phyloP scores from a whole-genome alignment of 2,888 invertebrate genomes.

The Rhagonycha lutea region DNA sequence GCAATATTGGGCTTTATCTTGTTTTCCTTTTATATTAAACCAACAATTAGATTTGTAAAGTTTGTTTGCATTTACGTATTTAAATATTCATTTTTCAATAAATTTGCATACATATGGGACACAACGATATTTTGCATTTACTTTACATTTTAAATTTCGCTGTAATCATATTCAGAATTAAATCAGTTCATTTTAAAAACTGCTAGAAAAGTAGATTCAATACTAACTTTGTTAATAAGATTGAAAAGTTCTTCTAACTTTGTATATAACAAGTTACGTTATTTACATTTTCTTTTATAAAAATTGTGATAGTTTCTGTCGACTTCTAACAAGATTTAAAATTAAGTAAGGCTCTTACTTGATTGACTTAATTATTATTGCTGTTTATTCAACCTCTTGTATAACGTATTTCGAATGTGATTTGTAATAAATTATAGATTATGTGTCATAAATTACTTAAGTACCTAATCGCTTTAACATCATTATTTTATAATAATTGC shows the following conservation, averaged over 20 bases:
- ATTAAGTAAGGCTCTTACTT: slow-evolving; percentile 6
- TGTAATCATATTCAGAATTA: slow-evolving; percentile 58
- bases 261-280: slow-evolving; percentile 32
- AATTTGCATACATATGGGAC: slow-evolving; percentile 58
- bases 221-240: slow-evolving; percentile 52
- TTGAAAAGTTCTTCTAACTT: slow-evolving; percentile 46
- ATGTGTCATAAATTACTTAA: not conserved
- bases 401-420: not conserved
- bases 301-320: slow-evolving; percentile 28
- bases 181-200: slow-evolving; percentile 55
- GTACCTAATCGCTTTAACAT: not conserved
- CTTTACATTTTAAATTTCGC: slow-evolving; percentile 57
- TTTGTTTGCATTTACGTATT: slow-evolving; percentile 55
- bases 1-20: slow-evolving; percentile 48
- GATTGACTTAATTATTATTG: not conserved
- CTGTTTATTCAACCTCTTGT: not conserved
- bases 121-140: slow-evolving; percentile 55
- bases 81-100: slow-evolving; percentile 56
- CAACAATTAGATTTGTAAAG: slow-evolving; percentile 53
- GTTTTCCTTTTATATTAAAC: slow-evolving; percentile 51
- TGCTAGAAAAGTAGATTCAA: slow-evolving; percentile 47
- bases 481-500: not conserved
- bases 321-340: slow-evolving; percentile 24
- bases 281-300: slow-evolving; percentile 31
- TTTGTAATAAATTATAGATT: not conserved